These are phyloP conservation scores for Drosophila birchii DNA, from an alignment of 2,888 invertebrate species.

Conservation along the genomic window DNA sequence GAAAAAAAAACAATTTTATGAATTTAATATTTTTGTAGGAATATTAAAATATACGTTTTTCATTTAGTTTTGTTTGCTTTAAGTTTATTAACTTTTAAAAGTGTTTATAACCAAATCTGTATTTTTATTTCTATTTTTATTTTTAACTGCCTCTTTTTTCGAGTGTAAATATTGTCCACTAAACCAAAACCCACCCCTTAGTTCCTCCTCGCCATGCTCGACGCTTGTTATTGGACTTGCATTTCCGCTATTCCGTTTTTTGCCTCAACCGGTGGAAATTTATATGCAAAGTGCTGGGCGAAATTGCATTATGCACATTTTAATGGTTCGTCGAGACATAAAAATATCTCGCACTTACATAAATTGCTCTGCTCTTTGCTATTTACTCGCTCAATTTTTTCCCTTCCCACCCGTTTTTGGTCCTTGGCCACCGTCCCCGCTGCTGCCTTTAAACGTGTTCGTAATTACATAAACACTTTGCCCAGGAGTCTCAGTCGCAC, in stretches of 20 bases:
- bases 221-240: constrained; percentile 50
- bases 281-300: constrained; percentile 49
- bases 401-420: not conserved
- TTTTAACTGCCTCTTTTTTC: not conserved
- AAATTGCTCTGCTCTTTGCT: constrained; percentile 43
- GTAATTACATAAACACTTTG: constrained; percentile 58
- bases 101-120: no score
- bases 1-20: no score
- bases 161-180: constrained; percentile 31
- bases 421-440: not conserved
- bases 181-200: constrained; percentile 20
- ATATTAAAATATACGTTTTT: no score
- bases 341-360: constrained; percentile 54
- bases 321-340: constrained; percentile 48
- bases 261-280: constrained; percentile 54
- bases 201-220: not conserved
- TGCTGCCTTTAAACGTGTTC: constrained; percentile 27
- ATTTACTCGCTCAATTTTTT: constrained; percentile 27
- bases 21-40: not conserved
- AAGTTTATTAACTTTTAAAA: not conserved
- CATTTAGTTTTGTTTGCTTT: not conserved
- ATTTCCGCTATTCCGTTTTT: constrained; percentile 59
- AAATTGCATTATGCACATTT: constrained; percentile 58
- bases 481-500: constrained; percentile 18
- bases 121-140: not conserved